Evolutionary conservation across 2,113 vertebrate genomes (phyloP).

Genomic region (Parus major): DNA sequence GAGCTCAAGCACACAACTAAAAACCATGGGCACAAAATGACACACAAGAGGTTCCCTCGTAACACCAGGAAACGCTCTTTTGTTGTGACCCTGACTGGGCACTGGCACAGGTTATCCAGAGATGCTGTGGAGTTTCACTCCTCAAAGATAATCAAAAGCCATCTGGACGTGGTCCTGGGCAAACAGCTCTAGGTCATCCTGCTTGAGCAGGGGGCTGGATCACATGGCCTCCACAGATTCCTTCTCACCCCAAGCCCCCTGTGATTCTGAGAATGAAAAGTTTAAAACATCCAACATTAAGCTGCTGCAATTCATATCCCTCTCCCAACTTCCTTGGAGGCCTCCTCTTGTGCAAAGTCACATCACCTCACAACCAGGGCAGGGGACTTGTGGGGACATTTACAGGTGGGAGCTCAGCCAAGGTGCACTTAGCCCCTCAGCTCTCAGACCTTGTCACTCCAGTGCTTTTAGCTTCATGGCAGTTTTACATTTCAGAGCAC

Average conservation of each 20-base stretch:
- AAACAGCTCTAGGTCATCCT: background rate
- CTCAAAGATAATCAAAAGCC: background rate
- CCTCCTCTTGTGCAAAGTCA: background rate
- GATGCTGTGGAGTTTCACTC: background rate
- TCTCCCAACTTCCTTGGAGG: background rate
- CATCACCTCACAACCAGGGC: background rate
- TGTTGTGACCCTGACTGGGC: accelerated
- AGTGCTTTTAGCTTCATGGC: background rate
- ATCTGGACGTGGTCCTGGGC: background rate
- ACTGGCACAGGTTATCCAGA: background rate
- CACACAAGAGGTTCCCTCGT: background rate
- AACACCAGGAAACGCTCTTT: background rate
- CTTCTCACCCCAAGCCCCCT: background rate
- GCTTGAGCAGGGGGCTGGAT: background rate
- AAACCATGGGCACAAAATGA: background rate
- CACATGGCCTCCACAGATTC: background rate
- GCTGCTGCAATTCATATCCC: background rate
- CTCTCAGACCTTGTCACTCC: background rate
- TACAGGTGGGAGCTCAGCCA: background rate
- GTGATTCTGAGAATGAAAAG: background rate
- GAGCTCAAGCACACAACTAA: background rate
- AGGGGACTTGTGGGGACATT: background rate
- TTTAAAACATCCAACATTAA: background rate
- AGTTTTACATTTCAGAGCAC: background rate
- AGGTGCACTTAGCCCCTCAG: background rate